These are phyloP conservation scores for Tachuris rubrigastra DNA, from an alignment of 2,113 vertebrate species.

Conservation along the genomic window DNA sequence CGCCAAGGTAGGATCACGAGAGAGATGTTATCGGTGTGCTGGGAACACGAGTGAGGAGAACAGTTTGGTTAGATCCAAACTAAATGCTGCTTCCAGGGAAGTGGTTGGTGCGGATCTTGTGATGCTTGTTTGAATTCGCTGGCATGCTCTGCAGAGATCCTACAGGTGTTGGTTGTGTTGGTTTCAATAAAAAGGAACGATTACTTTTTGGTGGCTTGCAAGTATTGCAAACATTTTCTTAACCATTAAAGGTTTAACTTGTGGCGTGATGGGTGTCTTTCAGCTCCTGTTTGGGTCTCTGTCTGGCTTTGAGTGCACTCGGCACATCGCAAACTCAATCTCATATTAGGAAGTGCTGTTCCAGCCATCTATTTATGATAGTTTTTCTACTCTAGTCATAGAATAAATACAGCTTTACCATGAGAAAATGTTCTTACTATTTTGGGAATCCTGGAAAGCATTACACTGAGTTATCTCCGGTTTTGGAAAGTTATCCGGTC, in stretches of 20 bases:
- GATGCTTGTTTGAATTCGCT: background rate
- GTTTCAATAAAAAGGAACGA: background rate
- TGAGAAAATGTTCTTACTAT: slow-evolving; percentile 52
- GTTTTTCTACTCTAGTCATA: slow-evolving; percentile 25
- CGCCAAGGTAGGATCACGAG: slow-evolving; percentile 82
- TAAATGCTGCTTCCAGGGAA: background rate
- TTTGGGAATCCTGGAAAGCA: slow-evolving; percentile 39
- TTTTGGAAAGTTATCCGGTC: slow-evolving; percentile 35
- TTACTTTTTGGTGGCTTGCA: background rate
- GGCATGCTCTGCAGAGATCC: background rate
- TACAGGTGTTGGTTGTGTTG: background rate
- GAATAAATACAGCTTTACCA: slow-evolving; percentile 35
- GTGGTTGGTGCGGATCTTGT: background rate
- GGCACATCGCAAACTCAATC: background rate
- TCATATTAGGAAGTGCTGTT: slow-evolving; percentile 33
- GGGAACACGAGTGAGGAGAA: background rate
- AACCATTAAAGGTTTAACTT: background rate
- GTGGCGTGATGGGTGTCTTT: background rate
- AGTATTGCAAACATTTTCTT: background rate
- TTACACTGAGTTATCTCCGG: slow-evolving; percentile 35
- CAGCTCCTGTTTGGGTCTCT: background rate
- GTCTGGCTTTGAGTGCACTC: background rate
- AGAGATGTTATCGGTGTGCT: background rate
- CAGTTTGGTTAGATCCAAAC: background rate
- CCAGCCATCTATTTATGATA: slow-evolving; percentile 16